Evolutionary conservation across 2,888 invertebrate genomes (phyloP).

Genomic region (Drosophila algonquin): DNA sequence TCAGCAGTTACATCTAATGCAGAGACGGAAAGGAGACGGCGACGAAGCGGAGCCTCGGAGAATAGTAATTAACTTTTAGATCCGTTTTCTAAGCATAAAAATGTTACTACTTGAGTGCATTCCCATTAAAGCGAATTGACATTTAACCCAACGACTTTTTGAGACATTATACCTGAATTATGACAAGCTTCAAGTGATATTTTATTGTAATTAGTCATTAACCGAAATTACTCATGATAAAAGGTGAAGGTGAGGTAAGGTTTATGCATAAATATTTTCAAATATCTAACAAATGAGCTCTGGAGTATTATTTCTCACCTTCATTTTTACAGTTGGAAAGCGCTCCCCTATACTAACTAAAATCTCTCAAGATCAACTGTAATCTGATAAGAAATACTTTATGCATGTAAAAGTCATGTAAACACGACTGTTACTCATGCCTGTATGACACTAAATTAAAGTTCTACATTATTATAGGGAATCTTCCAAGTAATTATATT

Average conservation of each 20-base stretch:
- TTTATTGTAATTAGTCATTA: not conserved
- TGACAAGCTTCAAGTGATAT: not conserved
- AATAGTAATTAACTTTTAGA: conserved; percentile 39
- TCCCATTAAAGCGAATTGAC: not conserved
- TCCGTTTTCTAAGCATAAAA: not conserved
- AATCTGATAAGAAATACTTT: too few species aligned
- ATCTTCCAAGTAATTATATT: too few species aligned
- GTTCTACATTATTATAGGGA: too few species aligned
- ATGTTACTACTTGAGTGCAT: not conserved
- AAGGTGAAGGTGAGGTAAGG: not conserved
- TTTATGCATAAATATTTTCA: too few species aligned
- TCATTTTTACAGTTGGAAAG: too few species aligned
- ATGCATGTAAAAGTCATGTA: too few species aligned
- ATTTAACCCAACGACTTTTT: not conserved
- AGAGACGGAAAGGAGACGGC: conserved; percentile 22
- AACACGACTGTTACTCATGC: too few species aligned
- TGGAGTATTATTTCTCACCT: too few species aligned
- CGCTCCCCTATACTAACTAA: too few species aligned
- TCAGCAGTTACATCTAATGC: conserved; percentile 29
- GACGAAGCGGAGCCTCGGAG: conserved; percentile 12
- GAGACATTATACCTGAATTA: not conserved
- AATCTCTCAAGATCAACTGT: too few species aligned
- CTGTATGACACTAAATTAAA: too few species aligned
- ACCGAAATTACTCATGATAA: not conserved
- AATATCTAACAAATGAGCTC: too few species aligned